Percentiles rank a stretch among this genome's conserved stretches.
Conservation (phyloP, 2,797 vertebrate genomes). For the Streptopelia turtur region DNA sequence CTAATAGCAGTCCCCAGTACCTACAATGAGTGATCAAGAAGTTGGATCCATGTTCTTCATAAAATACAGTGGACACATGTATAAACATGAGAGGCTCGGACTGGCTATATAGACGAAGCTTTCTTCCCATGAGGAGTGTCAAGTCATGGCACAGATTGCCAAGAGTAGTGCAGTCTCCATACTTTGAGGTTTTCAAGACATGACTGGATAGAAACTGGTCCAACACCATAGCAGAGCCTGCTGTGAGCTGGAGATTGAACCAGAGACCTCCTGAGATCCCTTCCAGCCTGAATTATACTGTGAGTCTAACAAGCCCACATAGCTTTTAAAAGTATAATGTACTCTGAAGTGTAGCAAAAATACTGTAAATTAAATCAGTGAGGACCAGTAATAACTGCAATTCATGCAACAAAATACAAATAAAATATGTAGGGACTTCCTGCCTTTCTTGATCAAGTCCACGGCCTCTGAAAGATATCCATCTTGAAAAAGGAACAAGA, state of each 20-base stretch:
- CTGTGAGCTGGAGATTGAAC: neutral
- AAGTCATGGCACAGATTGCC: neutral
- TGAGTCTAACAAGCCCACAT: neutral
- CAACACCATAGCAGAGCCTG: neutral
- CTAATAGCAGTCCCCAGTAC: neutral
- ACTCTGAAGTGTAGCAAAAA: neutral
- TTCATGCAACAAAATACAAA: neutral
- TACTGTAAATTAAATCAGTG: neutral
- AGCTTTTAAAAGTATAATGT: neutral
- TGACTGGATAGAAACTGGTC: neutral
- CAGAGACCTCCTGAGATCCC: neutral
- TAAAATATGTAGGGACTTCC: neutral
- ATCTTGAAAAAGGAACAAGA: neutral
- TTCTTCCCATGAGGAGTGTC: neutral
- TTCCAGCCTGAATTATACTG: neutral
- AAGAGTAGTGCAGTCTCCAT: neutral
- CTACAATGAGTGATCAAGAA: neutral
- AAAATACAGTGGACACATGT: fast-evolving
- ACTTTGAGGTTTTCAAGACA: neutral
- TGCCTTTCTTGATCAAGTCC: neutral
- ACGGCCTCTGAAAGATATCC: neutral
- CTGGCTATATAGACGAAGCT: neutral
- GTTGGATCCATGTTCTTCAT: neutral
- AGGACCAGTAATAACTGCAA: neutral
- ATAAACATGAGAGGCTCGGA: neutral